Base-by-base conservation (phyloP, 1,140 invertebrate species). In the Gonioctena quinquepunctata region DNA sequence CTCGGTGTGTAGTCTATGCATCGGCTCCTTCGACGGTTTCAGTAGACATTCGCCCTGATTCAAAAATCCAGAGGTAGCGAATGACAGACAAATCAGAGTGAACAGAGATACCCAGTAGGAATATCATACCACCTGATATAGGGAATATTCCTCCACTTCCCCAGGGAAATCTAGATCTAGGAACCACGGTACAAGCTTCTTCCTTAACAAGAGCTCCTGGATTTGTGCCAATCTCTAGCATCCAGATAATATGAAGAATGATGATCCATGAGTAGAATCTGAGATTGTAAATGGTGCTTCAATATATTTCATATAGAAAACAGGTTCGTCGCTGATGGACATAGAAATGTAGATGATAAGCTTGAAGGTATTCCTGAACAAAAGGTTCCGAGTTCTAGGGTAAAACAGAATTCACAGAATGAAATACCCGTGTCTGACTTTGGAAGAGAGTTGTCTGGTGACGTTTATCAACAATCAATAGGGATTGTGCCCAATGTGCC, bases 101-200 rank as follows among this genome's bases (percentile, higher is more conserved):
- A 42, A 11, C 2, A 0, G 11, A 56, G 11, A 56, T 56, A 18
- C 60, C 60, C 1, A 16, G 2, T 8, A 11, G 28, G 18, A 72
- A 72, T 48, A 68, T 72, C 33, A 65, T 72, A 26, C 70, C 70
- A 42, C 66, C 70, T 16, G 70, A 72, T 33, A 68, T 72, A 11
- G 49, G 59, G 1, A 33, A n/a, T 42, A 2, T 42, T 42, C 33
- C 33, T 13, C 33, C 33, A 13, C 2, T 63, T 8, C 28, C 59
- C 8, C 22, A 25, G 48, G 21, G 33, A 23, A 3, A 0, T 16
- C 21, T 16, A 4, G 18, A 33, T 21, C 26, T 65, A 21, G 42
- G 60, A 42, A 28, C 33, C 6, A 59, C 62, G 2, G 13, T 52
- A 16, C 33, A 42, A n/a, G 13, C 16, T 42, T 42, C 33, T 42